Evolutionary conservation across 2,888 invertebrate species (phyloP), one percentile per base, ranked within the genome.

Genomic region (Oligia strigilis): DNA sequence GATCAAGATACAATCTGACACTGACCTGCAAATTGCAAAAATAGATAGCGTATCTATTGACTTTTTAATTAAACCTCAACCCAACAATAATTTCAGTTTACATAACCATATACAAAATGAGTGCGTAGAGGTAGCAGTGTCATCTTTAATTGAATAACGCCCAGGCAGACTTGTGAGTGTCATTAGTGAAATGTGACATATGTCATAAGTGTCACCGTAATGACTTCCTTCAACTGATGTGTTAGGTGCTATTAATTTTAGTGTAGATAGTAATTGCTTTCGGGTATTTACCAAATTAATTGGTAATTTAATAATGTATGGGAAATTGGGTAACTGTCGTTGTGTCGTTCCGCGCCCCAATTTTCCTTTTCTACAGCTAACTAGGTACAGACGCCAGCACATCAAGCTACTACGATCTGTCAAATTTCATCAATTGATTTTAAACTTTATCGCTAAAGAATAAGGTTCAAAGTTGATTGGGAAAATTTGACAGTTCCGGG

Each of bases 251-350:
- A 60, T 67, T 55, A 64, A 64, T 55, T 55, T 36, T 11, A 29
- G n/a, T 65, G 55, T 49, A 19, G 2, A 58, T 65, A 55, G 46
- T 79, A 17, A 80, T 65, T 65, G 29, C 55, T 77, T n/a, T 66
- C n/a, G 8, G 17, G 0, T 46, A 36, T 65, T 29, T 46, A 46
- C 6, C 11, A 74, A 65, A 75, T 75, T 17, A 55, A 65, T 64
- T 23, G 43, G 1, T 43, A 2, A 64, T 60, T 66, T 36, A 62
- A 64, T 76, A 14, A 52, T 62, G n/a, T 77, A 29, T 29, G 62
- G 14, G 1, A 60, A 75, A 13, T 52, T 23, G 19, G 9, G 5
- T 1, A 64, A 64, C 64, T 19, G 9, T 65, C 11, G 65, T 40
- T 66, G 13, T 40, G 23, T 23, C 13, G 19, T 40, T 23, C 6